Evolutionary conservation across 2,113 vertebrate genomes (phyloP), one percentile per base, ranked within the genome.

Genomic region (Nicator chloris): DNA sequence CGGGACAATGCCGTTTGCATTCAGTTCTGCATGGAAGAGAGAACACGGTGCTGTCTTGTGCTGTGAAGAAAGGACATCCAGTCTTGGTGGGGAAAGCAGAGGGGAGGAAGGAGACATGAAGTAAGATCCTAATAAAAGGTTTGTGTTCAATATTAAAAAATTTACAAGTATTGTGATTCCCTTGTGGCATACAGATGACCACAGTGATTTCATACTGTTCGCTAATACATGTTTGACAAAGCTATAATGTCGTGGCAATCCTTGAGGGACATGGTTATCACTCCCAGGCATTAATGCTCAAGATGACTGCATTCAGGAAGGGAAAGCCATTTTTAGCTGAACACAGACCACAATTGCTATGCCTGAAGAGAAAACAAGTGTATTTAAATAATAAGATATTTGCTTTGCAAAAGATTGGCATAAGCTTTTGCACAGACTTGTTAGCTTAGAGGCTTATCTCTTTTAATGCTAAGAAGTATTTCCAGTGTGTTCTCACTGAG

Each of bases 401-500:
- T 96, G 87, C 71, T 93, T 95, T 93, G 71, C 87, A 83, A 71
- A 93, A 95, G 88, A 90, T 85, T 94, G 88, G 68, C 79, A 91
- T 70, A 92, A 92, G 65, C 66, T 88, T 75, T 50, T 75, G 65
- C 45, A 68, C 77, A 86, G 57, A 75, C 73, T 81, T 93, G 84
- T 85, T 93, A 93, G 93, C 82, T 96, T 94, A 97, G 88, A 96
- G 93, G 92, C 95, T 97, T 93, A 96, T 94, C 86, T 75, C 69
- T 86, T 73, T 72, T 88, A 81, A 89, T 79, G 31, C 78, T 92
- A 63, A 93, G 44, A 90, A 83, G 37, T 85, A 84, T 78, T 93
- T 86, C n/a, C 65, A 90, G 42, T 45, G 49, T 61, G 40, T 53
- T 93, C 53, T 95, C 72, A 92, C 82, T 51, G 51, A 89, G 87